Evolutionary conservation across 2,888 invertebrate genomes (phyloP).

Genomic region (Andricus curvator): DNA sequence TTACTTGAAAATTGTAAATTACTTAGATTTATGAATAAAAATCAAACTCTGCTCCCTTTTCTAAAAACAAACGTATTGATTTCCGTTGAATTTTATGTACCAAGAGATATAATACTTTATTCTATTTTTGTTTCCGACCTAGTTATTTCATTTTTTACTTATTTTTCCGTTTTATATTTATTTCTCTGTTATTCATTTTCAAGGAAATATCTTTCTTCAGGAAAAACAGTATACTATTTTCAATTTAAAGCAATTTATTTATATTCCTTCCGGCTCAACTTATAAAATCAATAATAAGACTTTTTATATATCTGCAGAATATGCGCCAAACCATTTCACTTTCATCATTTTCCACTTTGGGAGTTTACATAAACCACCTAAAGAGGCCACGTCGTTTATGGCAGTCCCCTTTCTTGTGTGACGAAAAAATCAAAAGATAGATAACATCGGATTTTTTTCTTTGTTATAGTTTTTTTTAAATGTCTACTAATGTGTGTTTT

Average conservation of each 20-base stretch:
- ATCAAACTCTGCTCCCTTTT: background rate
- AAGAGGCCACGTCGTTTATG: no score
- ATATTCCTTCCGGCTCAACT: background rate
- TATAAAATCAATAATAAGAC: background rate
- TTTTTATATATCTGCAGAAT: background rate
- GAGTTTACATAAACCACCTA: no score
- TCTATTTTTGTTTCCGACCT: constrained; percentile 19
- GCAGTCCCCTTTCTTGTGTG: no score
- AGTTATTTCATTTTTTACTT: background rate
- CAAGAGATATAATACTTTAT: constrained; percentile 9
- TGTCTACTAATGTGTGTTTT: no score
- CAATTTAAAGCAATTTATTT: background rate
- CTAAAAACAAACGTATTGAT: background rate
- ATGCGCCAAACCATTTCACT: background rate
- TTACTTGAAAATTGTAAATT: background rate
- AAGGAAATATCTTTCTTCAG: background rate
- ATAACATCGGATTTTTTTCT: no score
- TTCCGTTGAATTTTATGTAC: background rate
- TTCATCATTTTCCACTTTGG: background rate
- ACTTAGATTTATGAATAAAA: background rate
- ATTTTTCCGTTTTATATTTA: background rate
- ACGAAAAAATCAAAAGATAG: no score
- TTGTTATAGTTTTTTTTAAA: no score
- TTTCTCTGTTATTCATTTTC: background rate
- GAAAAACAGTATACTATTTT: background rate